Evolutionary conservation across 2,113 vertebrate genomes (phyloP), one percentile per base, ranked within the genome.

Genomic region (Aldabrachelys gigantea): DNA sequence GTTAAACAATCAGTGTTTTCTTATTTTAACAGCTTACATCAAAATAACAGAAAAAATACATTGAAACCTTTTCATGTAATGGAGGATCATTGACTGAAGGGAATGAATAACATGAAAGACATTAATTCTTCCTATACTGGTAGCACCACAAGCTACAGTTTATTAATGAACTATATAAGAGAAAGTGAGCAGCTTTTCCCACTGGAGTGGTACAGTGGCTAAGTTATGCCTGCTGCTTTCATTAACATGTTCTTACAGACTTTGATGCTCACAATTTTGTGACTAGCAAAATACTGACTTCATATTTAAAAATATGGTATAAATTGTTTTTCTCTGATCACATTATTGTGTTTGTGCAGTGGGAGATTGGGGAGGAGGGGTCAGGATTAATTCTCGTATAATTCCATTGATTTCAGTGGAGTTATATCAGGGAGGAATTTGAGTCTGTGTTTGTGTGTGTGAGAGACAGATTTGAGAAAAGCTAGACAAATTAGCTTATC

Each of bases 1-100:
- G 98, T 97, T 94, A 94, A 98, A 95, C 93, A 92, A 97, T 92
- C 80, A 97, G 78, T 97, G 94, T 97, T 98, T 97, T 96, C 86
- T 84, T 94, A 88, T 98, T 97, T 97, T 95, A 96, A 97, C 88
- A 95, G 82, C 89, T 92, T 94, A 95, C 87, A 94, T 97, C 96
- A 97, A 93, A 97, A 97, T 93, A 88, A 83, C 78, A 84, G 80
- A 78, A 50, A 76, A 94, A 52, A 50, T 44, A 75, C 59, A 89
- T 79, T 90, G 92, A 96, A 98, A 95, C 25, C 95, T 96, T 96
- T 93, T 91, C 41, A 82, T 94, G 86, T 95, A 89, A 84, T 94
- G 87, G 87, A 97, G 84, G 90, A 65, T 94, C 44, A 84, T 81
- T 52, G 4, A 27, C 54, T 56, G 56, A 91, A 96, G 91, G 38